Evolutionary conservation across 2,888 invertebrate species (phyloP), one percentile per base, ranked within the genome.

Genomic region (Melipona bicolor): DNA sequence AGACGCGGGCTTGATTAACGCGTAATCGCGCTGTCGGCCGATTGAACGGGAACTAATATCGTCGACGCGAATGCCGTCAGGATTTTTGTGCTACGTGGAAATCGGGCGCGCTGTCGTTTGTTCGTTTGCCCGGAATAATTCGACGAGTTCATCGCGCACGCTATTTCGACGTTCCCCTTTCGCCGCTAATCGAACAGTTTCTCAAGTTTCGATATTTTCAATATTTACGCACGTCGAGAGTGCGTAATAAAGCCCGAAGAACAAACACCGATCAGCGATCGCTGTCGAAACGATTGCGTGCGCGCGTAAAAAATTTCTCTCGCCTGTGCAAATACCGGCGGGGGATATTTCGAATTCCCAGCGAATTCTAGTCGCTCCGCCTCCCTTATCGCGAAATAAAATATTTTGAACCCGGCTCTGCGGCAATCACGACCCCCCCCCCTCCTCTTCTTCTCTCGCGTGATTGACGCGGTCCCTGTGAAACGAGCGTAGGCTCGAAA

Each of bases 401-500:
- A 11, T 64, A 32, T 21, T 19, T 61, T 17, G 27, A 61, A 1
- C 9, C 11, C 4, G 32, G 32, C 32, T 17, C 27, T 32, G 0
- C 4, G 4, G 15, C 21, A 52, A 62, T 79, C 54, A 64, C 62
- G 32, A 27, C 27, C 61, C 24, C 61, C 13, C 4, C 4, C 4
- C 4, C 32, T 0, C 4, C 32, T 4, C 19, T 1, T 1, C 27
- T 1, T 24, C 27, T 27, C 27, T 27, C 43, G 43, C 43, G 61
- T 62, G 69, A 68, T 61, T 73, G 78, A 71, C 69, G 61, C n/a
- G 54, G 70, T 32, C 24, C 74, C 36, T 43, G 75, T 62, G 81
- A 91, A 90, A 88, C 90, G 88, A 85, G 80, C 86, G 79, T 86
- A 82, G 86, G 88, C 86, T 86, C 86, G 83, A 88, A 87, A 87